These are phyloP conservation scores for Ochropleura leucogaster DNA, from an alignment of 2,888 invertebrate genomes.

Conservation along the genomic window DNA sequence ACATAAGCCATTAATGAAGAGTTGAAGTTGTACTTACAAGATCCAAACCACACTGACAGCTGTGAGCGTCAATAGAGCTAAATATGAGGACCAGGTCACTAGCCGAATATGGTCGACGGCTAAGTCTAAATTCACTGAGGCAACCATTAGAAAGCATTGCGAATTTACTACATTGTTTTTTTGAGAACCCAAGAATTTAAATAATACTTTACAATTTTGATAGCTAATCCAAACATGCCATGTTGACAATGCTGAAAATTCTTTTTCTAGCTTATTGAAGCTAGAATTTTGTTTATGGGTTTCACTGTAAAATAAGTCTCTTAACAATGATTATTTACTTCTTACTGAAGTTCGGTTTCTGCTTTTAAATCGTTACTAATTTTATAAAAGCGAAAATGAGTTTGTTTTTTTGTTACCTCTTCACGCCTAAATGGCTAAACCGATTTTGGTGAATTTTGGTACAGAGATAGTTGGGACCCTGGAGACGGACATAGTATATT, in stretches of 20 bases:
- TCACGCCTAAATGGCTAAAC: too few species aligned
- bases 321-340: background rate
- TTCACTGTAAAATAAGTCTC: constrained; percentile 1
- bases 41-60: constrained; percentile 76
- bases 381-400: too few species aligned
- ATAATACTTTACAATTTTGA: constrained; percentile 49
- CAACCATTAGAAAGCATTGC: constrained; percentile 75
- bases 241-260: constrained; percentile 32
- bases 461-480: too few species aligned
- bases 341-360: background rate
- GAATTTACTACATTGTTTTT: constrained; percentile 59
- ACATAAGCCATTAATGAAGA: too few species aligned
- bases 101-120: constrained; percentile 77
- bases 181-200: constrained; percentile 22
- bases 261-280: constrained; percentile 10
- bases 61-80: constrained; percentile 76
- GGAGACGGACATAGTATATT: too few species aligned
- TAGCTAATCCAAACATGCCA: constrained; percentile 40
- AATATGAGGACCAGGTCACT: constrained; percentile 76
- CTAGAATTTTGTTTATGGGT: constrained; percentile 3
- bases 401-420: too few species aligned
- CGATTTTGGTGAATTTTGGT: too few species aligned
- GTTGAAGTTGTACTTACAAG: too few species aligned
- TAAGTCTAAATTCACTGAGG: constrained; percentile 69
- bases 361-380: too few species aligned